These are phyloP conservation scores for Ceyx margarethae DNA, from an alignment of 2,113 vertebrate genomes.

Conservation along the genomic window DNA sequence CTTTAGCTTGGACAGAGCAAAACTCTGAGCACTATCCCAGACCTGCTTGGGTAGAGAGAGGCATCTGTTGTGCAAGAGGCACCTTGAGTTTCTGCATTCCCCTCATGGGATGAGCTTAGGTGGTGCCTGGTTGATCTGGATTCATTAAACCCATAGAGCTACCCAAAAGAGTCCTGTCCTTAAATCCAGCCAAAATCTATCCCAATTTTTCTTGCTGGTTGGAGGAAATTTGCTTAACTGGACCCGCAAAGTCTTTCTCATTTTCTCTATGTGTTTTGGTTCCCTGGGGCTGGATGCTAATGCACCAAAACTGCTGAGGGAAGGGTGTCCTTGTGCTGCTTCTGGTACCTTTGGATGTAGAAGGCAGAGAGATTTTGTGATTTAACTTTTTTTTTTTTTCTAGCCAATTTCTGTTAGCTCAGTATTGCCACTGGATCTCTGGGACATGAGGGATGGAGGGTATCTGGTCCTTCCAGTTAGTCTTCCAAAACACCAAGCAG, in stretches of 20 bases:
- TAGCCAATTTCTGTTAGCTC: not conserved
- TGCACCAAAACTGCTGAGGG: not conserved
- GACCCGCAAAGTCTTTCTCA: constrained; percentile 20
- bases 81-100: not conserved
- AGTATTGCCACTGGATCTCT: not conserved
- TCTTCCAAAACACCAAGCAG: not conserved
- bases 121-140: not conserved
- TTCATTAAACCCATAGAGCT: not conserved
- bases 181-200: not conserved
- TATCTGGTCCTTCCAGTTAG: not conserved
- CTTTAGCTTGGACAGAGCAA: constrained; percentile 41
- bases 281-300: not conserved
- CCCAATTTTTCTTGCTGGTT: not conserved
- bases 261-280: not conserved
- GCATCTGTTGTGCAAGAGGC: not conserved
- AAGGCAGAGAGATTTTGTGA: not conserved
- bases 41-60: constrained; percentile 13
- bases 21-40: constrained; percentile 41
- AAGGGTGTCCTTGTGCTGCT: not conserved
- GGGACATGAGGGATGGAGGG: not conserved
- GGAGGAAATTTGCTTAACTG: not conserved
- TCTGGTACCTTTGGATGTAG: not conserved
- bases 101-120: not conserved
- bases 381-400: not conserved
- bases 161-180: not conserved